Evolutionary conservation across 2,113 vertebrate species (phyloP).

Genomic region (Chiloscyllium plagiosum): DNA sequence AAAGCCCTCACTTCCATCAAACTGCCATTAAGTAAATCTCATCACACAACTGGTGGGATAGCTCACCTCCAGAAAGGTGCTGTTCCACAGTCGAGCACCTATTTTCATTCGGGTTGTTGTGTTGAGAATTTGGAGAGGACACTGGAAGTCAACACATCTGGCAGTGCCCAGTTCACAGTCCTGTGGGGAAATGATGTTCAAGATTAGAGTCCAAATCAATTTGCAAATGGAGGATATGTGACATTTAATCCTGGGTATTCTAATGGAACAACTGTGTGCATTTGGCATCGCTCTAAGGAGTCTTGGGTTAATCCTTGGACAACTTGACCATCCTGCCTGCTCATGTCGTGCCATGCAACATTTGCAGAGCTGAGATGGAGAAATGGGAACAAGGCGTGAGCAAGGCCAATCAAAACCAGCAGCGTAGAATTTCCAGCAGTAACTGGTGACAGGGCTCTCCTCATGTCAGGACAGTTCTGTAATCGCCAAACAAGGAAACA

Average conservation of each 20-base stretch:
- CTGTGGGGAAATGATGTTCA: conserved; percentile 47
- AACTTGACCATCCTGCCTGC: background rate
- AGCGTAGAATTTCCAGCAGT: background rate
- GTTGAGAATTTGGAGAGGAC: conserved; percentile 78
- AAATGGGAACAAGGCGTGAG: background rate
- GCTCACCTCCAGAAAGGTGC: conserved; percentile 83
- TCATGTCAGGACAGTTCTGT: too few species aligned
- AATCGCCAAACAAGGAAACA: too few species aligned
- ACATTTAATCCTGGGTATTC: background rate
- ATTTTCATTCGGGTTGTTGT: conserved; percentile 64
- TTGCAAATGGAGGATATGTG: background rate
- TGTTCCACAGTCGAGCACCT: conserved; percentile 80
- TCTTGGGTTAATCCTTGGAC: background rate
- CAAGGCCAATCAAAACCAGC: too few species aligned
- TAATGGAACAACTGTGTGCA: background rate
- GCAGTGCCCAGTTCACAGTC: conserved; percentile 75
- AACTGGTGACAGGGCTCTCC: background rate
- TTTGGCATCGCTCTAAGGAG: background rate
- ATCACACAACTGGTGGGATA: background rate
- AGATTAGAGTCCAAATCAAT: background rate
- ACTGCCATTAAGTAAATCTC: background rate
- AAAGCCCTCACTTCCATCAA: background rate
- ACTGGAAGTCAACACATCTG: conserved; percentile 68
- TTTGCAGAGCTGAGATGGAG: background rate
- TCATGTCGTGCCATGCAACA: background rate